Base-by-base conservation (phyloP, 2,113 vertebrate genomes). In the Lophura nycthemera region DNA sequence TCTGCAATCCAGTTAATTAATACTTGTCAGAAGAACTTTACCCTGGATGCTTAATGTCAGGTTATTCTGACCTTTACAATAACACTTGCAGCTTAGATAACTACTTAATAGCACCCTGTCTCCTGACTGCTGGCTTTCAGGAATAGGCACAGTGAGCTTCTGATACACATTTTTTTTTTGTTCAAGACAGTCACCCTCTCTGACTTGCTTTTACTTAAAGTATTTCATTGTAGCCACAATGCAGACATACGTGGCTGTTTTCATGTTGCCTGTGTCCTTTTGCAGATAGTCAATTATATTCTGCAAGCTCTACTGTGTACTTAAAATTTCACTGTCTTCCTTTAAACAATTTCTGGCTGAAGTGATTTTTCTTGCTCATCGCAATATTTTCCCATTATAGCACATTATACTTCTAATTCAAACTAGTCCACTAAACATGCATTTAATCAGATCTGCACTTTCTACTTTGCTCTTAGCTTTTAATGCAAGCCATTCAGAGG, bases 11-110 rank as follows among this genome's bases (percentile, higher is more conserved):
- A 70, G 71, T 73, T 95, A 87, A 91, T 95, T 95, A 94, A 79
- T 87, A 50, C 66, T 70, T 89, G 63, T 91, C 5, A 9, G 81
- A 84, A 92, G 81, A 87, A 79, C 54, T 87, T 89, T 92, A 43
- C n/a, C 30, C 78, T 73, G 87, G 48, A 48, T 45, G n/a, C 40
- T n/a, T 85, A 79, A 87, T 63, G 18, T 66, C 83, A 90, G 30
- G 63, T 87, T 92, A 76, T 25, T 59, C 18, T 94, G 89, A 96
- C 91, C 89, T 94, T 85, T 85, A 73, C 87, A 92, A n/a, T 75
- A 89, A 45, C 48, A 63, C 17, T 76, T 83, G 67, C 36, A 83
- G 78, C 43, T 64, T 57, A 74, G 57, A 13, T 71, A 81, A 56
- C 77, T 91, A 8, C 45, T 25, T 83, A 73, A 83, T 59, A 89